Evolutionary conservation across 2,888 invertebrate genomes (phyloP).

Genomic region (Apoderus coryli): DNA sequence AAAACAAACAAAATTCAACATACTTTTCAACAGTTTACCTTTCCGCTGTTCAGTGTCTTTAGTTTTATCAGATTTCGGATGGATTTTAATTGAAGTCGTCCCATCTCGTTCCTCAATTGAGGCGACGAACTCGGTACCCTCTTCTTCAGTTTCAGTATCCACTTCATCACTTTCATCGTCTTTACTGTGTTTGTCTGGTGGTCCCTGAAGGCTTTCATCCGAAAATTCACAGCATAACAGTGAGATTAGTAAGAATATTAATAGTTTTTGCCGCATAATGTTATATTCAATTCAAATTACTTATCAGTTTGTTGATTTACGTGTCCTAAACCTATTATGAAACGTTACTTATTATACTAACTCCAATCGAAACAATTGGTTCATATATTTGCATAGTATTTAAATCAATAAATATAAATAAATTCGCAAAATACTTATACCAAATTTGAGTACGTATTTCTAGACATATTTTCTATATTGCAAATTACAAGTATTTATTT

Average conservation of each 20-base stretch:
- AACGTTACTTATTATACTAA: no score
- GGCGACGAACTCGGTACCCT: constrained; percentile 23
- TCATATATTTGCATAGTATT: no score
- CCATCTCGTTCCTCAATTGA: constrained; percentile 24
- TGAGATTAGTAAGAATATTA: constrained; percentile 19
- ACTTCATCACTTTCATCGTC: constrained; percentile 10
- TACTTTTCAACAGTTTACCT: constrained; percentile 19
- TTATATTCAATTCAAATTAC: constrained; percentile 4
- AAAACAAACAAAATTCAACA: no score
- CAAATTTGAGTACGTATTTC: no score
- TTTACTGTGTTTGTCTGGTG: constrained; percentile 17
- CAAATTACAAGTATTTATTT: no score
- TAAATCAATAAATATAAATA: no score
- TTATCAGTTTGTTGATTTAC: background rate
- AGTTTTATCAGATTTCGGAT: constrained; percentile 30
- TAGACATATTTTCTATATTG: no score
- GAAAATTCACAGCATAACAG: constrained; percentile 27
- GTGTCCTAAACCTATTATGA: constrained; percentile 1
- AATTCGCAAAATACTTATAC: no score
- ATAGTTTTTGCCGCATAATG: constrained; percentile 15
- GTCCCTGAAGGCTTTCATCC: constrained; percentile 23
- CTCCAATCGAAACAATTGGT: no score
- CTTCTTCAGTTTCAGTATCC: constrained; percentile 9
- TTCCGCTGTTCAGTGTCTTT: constrained; percentile 29
- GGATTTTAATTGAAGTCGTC: constrained; percentile 27